Evolutionary conservation across 2,113 vertebrate genomes (phyloP).

Genomic region (Dinomys branickii): DNA sequence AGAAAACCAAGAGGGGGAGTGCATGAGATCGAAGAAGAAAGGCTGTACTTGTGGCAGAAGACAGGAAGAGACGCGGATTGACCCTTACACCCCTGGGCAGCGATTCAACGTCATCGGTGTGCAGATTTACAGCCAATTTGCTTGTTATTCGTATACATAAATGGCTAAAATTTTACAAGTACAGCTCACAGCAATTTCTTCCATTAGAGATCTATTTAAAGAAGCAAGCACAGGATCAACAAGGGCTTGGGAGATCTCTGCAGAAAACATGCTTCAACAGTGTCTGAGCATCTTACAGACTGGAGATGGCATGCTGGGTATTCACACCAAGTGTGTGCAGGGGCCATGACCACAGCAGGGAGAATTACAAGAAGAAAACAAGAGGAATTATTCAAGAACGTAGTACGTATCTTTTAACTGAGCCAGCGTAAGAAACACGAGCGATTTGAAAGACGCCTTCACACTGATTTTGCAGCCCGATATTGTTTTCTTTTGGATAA

Average conservation of each 20-base stretch:
- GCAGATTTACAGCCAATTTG: not conserved
- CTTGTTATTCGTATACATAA: not conserved
- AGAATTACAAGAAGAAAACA: not conserved
- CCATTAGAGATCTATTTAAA: not conserved
- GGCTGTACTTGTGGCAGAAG: not conserved
- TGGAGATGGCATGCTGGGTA: fast-evolving
- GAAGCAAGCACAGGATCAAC: fast-evolving
- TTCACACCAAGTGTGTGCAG: fast-evolving
- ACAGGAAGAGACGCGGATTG: fast-evolving
- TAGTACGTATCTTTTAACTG: too few relatives aligned
- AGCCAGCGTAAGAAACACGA: not conserved
- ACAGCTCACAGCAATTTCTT: not conserved
- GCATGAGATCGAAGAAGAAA: not conserved
- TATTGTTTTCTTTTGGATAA: not conserved
- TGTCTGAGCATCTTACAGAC: fast-evolving
- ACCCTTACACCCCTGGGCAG: fast-evolving
- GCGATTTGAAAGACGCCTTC: not conserved
- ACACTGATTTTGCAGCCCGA: fast-evolving
- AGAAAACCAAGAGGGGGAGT: fast-evolving
- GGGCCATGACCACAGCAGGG: too few relatives aligned
- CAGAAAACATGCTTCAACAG: not conserved
- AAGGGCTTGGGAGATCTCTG: too few relatives aligned
- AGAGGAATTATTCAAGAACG: not conserved
- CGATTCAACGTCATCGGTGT: not conserved
- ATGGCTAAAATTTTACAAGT: not conserved